A percentile compares a stretch with the other conserved stretches of the same genome.
phyloP scores from a whole-genome alignment of 2,797 vertebrate genomes.

The Gymnoscopelus microlampas region DNA sequence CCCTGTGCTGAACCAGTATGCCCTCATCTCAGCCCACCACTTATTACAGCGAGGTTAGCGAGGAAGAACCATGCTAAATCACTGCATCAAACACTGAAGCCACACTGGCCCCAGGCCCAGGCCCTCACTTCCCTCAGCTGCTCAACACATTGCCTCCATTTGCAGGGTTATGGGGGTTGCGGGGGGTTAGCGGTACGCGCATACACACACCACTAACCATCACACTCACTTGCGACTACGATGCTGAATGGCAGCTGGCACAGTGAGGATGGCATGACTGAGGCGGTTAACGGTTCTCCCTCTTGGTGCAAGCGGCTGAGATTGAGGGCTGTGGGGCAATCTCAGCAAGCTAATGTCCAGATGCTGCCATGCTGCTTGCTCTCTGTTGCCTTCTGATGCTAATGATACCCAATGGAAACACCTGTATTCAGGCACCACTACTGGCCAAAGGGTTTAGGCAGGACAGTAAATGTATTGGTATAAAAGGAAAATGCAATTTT shows the following conservation, averaged over 20 bases:
- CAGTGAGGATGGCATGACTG: slow-evolving; percentile 48
- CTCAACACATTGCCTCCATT: slow-evolving; percentile 67
- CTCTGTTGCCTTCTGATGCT: slow-evolving; percentile 7
- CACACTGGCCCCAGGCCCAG: slow-evolving; percentile 50
- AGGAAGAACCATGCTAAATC: slow-evolving; percentile 61
- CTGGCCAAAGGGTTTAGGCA: neutral
- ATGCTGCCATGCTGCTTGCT: slow-evolving; percentile 19
- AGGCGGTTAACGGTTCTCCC: neutral
- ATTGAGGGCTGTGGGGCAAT: neutral
- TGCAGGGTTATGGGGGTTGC: slow-evolving; percentile 30
- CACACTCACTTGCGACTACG: too few species aligned
- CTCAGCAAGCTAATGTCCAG: slow-evolving; percentile 31
- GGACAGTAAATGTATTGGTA: neutral
- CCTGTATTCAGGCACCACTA: slow-evolving; percentile 1
- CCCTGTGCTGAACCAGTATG: slow-evolving; percentile 31
- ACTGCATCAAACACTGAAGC: slow-evolving; percentile 58
- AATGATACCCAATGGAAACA: neutral
- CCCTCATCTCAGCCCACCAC: slow-evolving; percentile 31
- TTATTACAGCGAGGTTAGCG: slow-evolving; percentile 54
- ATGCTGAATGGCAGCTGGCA: too few species aligned
- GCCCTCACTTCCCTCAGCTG: slow-evolving; percentile 68
- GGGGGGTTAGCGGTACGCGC: slow-evolving; percentile 52
- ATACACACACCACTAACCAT: too few species aligned
- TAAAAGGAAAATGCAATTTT: neutral
- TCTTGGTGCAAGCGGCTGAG: neutral